Percentiles rank a stretch among this genome's conserved stretches.
Conservation (phyloP, 2,113 vertebrate species). For the Benitochromis conjunctus region DNA sequence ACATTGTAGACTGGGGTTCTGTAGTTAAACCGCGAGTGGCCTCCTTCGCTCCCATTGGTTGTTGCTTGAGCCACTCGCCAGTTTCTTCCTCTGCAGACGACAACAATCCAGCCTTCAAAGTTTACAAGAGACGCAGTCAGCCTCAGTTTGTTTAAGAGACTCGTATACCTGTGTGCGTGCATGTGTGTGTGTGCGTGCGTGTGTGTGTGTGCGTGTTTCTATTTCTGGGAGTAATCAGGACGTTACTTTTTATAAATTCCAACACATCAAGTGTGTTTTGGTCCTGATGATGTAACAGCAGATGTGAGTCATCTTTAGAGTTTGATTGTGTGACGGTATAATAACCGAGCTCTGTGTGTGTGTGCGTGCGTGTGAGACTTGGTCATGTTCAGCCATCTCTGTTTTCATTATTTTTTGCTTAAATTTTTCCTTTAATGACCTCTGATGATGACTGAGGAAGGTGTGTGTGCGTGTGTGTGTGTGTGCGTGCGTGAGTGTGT, state of each 20-base stretch:
- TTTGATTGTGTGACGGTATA: neutral
- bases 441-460: neutral
- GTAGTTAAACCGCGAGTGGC: neutral
- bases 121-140: neutral
- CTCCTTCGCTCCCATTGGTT: neutral
- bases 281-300: neutral
- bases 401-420: neutral
- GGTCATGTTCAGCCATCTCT: neutral
- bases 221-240: neutral
- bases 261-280: neutral
- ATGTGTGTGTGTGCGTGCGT: neutral
- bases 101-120: neutral
- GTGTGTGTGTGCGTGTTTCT: neutral
- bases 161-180: too few species aligned
- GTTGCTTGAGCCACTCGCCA: neutral
- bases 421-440: constrained; percentile 4
- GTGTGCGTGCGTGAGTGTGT: neutral
- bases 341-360: neutral
- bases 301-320: neutral
- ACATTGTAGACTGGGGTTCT: neutral
- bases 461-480: neutral
- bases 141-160: neutral
- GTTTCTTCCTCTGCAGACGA: neutral
- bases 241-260: neutral
- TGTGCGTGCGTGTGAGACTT: neutral